Percentiles rank a stretch among this genome's conserved stretches.
phyloP scores from a whole-genome alignment of 2,113 vertebrate species.

The Sorex araneus region DNA sequence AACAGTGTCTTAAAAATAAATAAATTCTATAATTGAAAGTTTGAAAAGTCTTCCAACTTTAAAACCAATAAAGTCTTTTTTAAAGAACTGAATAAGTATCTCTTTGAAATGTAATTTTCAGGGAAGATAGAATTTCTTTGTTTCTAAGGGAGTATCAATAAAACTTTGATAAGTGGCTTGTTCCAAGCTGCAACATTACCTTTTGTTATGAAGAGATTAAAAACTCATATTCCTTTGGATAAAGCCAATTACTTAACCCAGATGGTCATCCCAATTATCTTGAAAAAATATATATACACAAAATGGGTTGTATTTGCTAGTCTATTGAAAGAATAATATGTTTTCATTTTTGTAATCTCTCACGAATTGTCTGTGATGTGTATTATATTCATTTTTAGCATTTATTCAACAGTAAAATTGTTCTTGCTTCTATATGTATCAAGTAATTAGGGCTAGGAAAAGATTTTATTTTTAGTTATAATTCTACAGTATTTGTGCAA shows the following conservation, averaged over 20 bases:
- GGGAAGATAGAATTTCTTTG: background rate
- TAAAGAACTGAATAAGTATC: background rate
- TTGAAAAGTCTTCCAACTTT: too few species aligned
- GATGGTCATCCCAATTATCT: constrained; percentile 49
- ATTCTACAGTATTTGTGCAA: background rate
- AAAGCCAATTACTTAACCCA: constrained; percentile 60
- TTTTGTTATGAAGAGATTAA: constrained; percentile 35
- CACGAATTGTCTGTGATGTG: background rate
- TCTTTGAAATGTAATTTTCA: constrained; percentile 41
- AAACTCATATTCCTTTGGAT: constrained; percentile 27
- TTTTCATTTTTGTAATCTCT: constrained; percentile 7
- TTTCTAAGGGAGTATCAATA: background rate
- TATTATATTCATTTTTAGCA: background rate
- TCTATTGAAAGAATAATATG: background rate
- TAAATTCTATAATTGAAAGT: too few species aligned
- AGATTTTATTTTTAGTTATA: constrained; percentile 51
- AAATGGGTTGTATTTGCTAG: background rate
- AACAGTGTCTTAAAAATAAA: too few species aligned
- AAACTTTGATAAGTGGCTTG: background rate
- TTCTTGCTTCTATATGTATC: background rate
- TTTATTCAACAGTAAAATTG: background rate
- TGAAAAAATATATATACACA: background rate
- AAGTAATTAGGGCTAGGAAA: background rate
- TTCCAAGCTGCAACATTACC: background rate
- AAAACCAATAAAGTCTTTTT: too few species aligned